Conservation (phyloP, 2,113 vertebrate species). For the Ovis canadensis region DNA sequence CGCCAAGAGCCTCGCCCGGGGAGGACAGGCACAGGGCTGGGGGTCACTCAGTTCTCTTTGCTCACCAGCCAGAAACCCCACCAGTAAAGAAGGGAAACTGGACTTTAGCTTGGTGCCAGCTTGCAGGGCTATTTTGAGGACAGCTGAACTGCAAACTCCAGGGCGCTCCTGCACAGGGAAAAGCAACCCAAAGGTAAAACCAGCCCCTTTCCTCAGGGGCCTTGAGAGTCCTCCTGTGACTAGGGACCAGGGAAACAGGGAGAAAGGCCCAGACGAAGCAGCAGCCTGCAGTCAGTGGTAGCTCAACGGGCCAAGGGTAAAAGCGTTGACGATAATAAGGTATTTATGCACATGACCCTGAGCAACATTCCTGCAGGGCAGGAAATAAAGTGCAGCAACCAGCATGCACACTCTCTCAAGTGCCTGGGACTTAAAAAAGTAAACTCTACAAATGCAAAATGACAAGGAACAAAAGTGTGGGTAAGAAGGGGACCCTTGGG, state of each 20-base stretch:
- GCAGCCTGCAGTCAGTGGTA: not conserved
- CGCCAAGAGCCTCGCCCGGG: not conserved
- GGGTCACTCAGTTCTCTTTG: not conserved
- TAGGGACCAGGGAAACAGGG: not conserved
- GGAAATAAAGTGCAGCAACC: not conserved
- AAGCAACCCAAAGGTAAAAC: not conserved
- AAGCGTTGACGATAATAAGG: not conserved
- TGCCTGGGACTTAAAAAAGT: not conserved
- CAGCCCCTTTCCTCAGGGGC: not conserved
- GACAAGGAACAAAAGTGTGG: not conserved
- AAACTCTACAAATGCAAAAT: slow-evolving; percentile 37
- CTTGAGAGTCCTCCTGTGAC: not conserved
- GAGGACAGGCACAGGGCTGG: not conserved
- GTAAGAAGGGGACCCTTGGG: slow-evolving; percentile 22
- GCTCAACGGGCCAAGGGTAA: not conserved
- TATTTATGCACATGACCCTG: not conserved
- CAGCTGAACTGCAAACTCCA: not conserved
- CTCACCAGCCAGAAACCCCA: not conserved
- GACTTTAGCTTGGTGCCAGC: not conserved
- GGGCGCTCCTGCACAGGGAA: not conserved
- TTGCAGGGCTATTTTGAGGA: not conserved
- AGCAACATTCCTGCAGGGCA: slow-evolving; percentile 30
- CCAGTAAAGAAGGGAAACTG: slow-evolving; percentile 5
- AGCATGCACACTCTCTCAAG: not conserved
- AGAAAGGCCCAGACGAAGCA: not conserved